phyloP scores from a whole-genome alignment of 2,113 vertebrate genomes.

The Canis aureus region DNA sequence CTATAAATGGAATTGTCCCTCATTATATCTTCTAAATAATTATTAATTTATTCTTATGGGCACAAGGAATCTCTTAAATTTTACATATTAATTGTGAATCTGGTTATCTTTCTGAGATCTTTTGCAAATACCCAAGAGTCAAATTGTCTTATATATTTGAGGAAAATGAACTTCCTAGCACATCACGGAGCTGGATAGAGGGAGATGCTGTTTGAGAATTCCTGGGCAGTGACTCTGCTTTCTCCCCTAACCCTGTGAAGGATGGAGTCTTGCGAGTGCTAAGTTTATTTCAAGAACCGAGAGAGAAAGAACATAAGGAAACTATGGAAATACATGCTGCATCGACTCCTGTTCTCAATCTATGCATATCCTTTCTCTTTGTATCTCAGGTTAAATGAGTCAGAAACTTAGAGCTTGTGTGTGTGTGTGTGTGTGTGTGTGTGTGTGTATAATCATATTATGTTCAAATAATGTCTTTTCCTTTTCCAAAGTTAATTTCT shows the following conservation, averaged over 20 bases:
- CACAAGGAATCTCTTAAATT: not conserved
- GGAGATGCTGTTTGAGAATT: not conserved
- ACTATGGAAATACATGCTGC: not conserved
- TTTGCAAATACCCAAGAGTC: not conserved
- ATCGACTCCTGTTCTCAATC: not conserved
- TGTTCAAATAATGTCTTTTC: slow-evolving; percentile 10
- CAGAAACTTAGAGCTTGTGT: not conserved
- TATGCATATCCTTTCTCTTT: not conserved
- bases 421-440: not conserved
- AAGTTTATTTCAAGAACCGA: slow-evolving; percentile 36
- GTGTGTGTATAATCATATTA: not conserved
- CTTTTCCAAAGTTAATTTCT: not conserved
- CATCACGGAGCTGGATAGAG: not conserved
- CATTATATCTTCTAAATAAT: not conserved
- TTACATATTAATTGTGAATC: not conserved
- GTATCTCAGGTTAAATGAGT: not conserved
- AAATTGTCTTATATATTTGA: not conserved
- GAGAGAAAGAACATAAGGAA: slow-evolving; percentile 3
- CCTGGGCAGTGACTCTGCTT: not conserved
- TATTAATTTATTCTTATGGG: not conserved
- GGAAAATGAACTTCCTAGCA: not conserved
- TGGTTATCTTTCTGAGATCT: slow-evolving; percentile 4
- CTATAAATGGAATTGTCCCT: not conserved
- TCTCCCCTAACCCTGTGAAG: not conserved
- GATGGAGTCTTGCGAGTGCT: not conserved